phyloP scores from a whole-genome alignment of 2,888 invertebrate genomes.

The Pollenia angustigena region DNA sequence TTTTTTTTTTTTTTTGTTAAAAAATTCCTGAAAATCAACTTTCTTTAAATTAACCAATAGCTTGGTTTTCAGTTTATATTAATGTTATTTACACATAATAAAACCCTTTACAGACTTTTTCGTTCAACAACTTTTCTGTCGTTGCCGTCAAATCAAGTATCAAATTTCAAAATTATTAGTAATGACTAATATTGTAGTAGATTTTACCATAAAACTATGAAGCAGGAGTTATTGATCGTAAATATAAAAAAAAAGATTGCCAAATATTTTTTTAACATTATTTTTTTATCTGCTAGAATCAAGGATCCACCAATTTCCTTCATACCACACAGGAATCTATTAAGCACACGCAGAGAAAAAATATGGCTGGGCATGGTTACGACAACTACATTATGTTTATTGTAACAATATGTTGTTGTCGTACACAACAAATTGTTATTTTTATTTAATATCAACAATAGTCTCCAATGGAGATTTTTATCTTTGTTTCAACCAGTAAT shows the following conservation, averaged over 20 bases:
- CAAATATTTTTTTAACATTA: neutral
- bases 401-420: too few species aligned
- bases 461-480: too few species aligned
- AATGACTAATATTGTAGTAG: conserved; percentile 35
- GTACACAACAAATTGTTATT: too few species aligned
- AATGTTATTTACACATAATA: conserved; percentile 44
- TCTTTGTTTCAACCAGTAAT: too few species aligned
- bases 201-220: conserved; percentile 25
- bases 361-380: too few species aligned
- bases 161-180: conserved; percentile 55
- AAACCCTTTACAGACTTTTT: conserved; percentile 57
- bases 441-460: too few species aligned
- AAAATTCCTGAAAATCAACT: conserved; percentile 44
- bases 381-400: too few species aligned
- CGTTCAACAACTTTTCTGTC: conserved; percentile 54
- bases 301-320: too few species aligned
- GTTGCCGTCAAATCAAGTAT: conserved; percentile 55
- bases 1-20: neutral
- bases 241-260: conserved; percentile 40
- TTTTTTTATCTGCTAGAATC: too few species aligned
- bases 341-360: too few species aligned
- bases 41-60: conserved; percentile 25
- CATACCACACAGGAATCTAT: too few species aligned
- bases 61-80: conserved; percentile 36
- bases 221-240: neutral